Evolutionary conservation across 2,113 vertebrate genomes (phyloP).

Genomic region (Hippocampus guttulatus): DNA sequence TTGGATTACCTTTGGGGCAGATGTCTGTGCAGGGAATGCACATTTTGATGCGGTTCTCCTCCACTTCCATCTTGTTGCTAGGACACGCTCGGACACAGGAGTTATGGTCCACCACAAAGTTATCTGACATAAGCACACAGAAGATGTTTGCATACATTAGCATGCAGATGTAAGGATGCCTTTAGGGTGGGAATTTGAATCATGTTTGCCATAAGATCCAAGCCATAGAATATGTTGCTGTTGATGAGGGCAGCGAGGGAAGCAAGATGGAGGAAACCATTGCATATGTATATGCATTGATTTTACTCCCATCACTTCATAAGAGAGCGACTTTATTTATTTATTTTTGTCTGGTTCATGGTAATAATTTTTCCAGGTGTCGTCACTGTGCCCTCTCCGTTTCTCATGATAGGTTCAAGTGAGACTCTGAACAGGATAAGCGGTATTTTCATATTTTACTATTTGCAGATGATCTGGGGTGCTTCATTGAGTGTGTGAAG

Average conservation of each 20-base stretch:
- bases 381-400: not conserved
- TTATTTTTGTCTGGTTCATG: not conserved
- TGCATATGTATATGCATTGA: too few species aligned
- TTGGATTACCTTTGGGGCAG: constrained; percentile 89
- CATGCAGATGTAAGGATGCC: not conserved
- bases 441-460: not conserved
- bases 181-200: constrained; percentile 29
- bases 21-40: constrained; percentile 97
- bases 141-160: not conserved
- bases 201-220: constrained; percentile 19
- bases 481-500: not conserved
- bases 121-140: constrained; percentile 73
- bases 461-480: not conserved
- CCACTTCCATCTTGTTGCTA: constrained; percentile 97
- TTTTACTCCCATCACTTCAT: not conserved
- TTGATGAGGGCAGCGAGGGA: constrained; percentile 9
- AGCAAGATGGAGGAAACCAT: not conserved
- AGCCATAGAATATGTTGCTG: constrained; percentile 36
- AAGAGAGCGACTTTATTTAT: not conserved
- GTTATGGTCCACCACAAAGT: constrained; percentile 97
- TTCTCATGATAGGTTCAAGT: not conserved
- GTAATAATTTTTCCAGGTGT: not conserved
- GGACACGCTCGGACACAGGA: constrained; percentile 95
- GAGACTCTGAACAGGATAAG: too few species aligned
- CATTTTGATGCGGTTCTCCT: constrained; percentile 95